Conservation (phyloP, 92 coral and sea anemone genomes). For the Phenganax stokvisi region DNA sequence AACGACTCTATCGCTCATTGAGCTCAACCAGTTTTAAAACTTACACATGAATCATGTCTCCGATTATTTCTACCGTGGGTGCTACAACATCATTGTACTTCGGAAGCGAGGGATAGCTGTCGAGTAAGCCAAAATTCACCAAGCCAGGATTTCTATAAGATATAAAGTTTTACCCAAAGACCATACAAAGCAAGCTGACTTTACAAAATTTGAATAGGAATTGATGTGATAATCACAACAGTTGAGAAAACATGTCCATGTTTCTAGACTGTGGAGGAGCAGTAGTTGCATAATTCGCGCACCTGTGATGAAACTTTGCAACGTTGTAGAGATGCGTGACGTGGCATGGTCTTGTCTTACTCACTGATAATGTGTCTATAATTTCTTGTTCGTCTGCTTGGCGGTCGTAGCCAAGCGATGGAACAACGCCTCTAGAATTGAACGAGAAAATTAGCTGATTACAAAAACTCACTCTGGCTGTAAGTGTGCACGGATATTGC, state of each 20-base stretch:
- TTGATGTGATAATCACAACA: too few relatives aligned
- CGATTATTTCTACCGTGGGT: constrained; percentile 55
- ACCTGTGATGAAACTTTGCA: constrained; percentile 54
- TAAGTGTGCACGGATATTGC: too few relatives aligned
- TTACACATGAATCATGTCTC: constrained; percentile 57
- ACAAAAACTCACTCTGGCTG: too few relatives aligned
- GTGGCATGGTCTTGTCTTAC: constrained; percentile 46
- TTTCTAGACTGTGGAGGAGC: too few relatives aligned
- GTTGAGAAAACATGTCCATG: too few relatives aligned
- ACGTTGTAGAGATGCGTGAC: constrained; percentile 50
- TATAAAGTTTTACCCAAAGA: neutral
- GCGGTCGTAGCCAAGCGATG: constrained; percentile 51
- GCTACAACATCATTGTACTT: constrained; percentile 40
- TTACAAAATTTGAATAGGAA: neutral
- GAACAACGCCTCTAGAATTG: constrained; percentile 36
- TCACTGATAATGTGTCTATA: constrained; percentile 42
- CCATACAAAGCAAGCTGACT: neutral
- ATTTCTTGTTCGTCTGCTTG: constrained; percentile 57
- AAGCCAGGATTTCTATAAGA: constrained; percentile 48
- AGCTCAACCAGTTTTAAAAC: neutral
- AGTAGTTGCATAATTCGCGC: neutral
- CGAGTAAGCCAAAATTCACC: constrained; percentile 52
- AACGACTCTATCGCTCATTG: too few relatives aligned
- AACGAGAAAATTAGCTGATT: neutral
- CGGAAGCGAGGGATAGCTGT: constrained; percentile 42